These are phyloP conservation scores for Leptinotarsa defecta DNA, from an alignment of 1,140 invertebrate genomes.

Conservation along the genomic window DNA sequence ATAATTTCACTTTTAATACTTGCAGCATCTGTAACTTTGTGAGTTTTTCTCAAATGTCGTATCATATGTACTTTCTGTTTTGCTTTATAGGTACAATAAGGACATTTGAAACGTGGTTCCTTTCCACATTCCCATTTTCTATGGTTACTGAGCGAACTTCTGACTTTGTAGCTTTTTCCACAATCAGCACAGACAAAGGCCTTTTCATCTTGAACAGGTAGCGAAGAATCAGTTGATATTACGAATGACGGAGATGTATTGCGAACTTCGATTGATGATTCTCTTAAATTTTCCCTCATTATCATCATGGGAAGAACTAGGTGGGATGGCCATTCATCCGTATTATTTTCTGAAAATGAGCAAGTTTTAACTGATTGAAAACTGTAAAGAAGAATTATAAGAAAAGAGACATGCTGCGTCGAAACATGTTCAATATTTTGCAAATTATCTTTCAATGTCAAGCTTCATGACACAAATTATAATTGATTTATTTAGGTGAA, in stretches of 20 bases:
- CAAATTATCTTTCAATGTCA: too few relatives aligned
- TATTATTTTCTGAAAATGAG: neutral
- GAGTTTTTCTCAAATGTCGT: constrained; percentile 59
- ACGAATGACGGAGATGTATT: neutral
- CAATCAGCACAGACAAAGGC: constrained; percentile 55
- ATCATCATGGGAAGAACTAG: constrained; percentile 21
- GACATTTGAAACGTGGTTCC: constrained; percentile 81
- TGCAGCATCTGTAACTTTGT: constrained; percentile 29
- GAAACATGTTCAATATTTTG: too few relatives aligned
- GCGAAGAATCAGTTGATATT: neutral
- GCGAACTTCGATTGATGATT: constrained; percentile 34
- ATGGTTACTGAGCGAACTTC: constrained; percentile 78
- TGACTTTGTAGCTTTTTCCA: constrained; percentile 39
- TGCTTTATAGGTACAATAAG: constrained; percentile 78
- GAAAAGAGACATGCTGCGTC: too few relatives aligned
- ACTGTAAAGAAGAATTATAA: too few relatives aligned
- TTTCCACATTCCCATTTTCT: constrained; percentile 86
- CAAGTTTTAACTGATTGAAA: too few relatives aligned
- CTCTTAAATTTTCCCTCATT: constrained; percentile 45
- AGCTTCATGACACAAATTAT: too few relatives aligned
- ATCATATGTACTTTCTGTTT: constrained; percentile 86
- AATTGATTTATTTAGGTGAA: too few relatives aligned
- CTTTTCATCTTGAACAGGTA: constrained; percentile 20
- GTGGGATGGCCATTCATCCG: constrained; percentile 38
- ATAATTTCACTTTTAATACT: neutral